A percentile compares a stretch with the other conserved stretches of the same genome.
Conservation (phyloP, 2,888 invertebrate genomes). For the Trilocha varians region DNA sequence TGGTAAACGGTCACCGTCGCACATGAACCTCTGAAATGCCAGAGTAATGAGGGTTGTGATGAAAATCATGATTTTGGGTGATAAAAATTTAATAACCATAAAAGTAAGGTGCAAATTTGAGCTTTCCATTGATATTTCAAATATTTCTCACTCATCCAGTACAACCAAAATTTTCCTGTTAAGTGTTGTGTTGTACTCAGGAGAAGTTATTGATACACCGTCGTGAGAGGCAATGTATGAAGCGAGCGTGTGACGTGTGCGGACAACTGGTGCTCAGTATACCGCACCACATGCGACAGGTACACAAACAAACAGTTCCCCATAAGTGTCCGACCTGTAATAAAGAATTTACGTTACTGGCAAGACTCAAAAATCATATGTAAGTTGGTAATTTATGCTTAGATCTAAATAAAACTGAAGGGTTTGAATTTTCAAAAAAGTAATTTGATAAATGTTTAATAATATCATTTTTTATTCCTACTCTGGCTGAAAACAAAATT, state of each 20-base stretch:
- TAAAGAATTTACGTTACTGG: constrained; percentile 60
- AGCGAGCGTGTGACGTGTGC: constrained; percentile 61
- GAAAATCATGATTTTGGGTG: no score
- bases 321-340: constrained; percentile 60
- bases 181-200: constrained; percentile 18
- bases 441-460: no score
- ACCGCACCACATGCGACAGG: constrained; percentile 57
- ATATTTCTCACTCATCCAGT: no score
- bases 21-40: no score
- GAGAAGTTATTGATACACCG: constrained; percentile 46
- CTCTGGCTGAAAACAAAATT: background rate
- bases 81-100: no score
- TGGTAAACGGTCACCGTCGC: no score
- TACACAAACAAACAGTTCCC: constrained; percentile 46
- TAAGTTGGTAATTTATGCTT: constrained; percentile 18
- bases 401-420: background rate
- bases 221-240: constrained; percentile 57
- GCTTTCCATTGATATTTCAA: no score
- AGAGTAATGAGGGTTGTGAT: no score
- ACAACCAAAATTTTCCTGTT: background rate
- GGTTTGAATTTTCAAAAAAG: constrained; percentile 1
- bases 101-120: no score
- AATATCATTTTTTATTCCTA: no score
- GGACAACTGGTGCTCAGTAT: constrained; percentile 60
- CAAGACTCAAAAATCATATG: constrained; percentile 64